Evolutionary conservation across 2,797 vertebrate species (phyloP).

Genomic region (Muraenolepis orangiensis): DNA sequence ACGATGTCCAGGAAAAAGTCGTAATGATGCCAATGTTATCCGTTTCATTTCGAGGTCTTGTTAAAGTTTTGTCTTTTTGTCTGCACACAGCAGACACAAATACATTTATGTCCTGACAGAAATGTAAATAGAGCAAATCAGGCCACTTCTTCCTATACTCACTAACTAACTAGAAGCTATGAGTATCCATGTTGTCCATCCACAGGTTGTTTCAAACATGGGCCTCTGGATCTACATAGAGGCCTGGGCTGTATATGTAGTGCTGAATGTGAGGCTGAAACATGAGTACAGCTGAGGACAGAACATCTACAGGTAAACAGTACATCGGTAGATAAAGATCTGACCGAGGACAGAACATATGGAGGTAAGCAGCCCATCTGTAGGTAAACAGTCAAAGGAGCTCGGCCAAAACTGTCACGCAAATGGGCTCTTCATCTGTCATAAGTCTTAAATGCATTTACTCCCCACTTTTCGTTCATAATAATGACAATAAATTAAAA

Average conservation of each 20-base stretch:
- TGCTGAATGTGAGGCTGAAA: slow-evolving; percentile 50
- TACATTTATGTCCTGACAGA: slow-evolving; percentile 28
- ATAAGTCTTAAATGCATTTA: slow-evolving; percentile 47
- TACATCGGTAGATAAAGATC: slow-evolving; percentile 75
- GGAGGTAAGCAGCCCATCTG: slow-evolving; percentile 76
- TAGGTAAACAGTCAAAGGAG: slow-evolving; percentile 70
- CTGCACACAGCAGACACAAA: slow-evolving; percentile 21
- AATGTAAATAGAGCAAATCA: slow-evolving; percentile 32
- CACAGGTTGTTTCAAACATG: not conserved
- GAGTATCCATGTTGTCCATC: slow-evolving; percentile 24
- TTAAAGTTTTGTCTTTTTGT: slow-evolving; percentile 23
- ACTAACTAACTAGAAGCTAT: slow-evolving; percentile 22
- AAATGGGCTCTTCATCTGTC: slow-evolving; percentile 54
- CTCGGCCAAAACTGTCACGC: slow-evolving; percentile 63
- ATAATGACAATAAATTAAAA: not conserved
- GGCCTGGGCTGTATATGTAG: slow-evolving; percentile 54
- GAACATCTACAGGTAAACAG: too few relatives aligned
- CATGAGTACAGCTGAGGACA: slow-evolving; percentile 62
- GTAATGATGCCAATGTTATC: slow-evolving; percentile 21
- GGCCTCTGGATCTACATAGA: slow-evolving; percentile 45
- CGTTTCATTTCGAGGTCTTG: slow-evolving; percentile 28
- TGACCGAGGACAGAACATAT: slow-evolving; percentile 71
- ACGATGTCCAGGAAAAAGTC: not conserved
- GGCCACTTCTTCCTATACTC: slow-evolving; percentile 27
- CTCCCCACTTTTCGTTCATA: slow-evolving; percentile 41